Conservation (phyloP, 2,888 invertebrate species). For the Chydorus sphaericus region DNA sequence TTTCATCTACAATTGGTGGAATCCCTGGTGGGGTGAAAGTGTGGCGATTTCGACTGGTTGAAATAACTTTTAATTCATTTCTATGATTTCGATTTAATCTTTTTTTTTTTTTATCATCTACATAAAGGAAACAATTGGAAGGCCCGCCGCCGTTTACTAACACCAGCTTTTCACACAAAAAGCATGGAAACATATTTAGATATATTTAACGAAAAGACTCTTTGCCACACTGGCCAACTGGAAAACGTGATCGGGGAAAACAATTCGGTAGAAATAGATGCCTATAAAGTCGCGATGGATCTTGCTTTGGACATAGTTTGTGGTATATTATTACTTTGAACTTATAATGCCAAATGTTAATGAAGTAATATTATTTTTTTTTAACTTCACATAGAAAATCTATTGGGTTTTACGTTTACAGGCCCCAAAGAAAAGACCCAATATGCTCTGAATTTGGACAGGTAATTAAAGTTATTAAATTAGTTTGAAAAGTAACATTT, state of each 20-base stretch:
- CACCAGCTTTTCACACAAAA: conserved; percentile 35
- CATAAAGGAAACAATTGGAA: conserved; percentile 14
- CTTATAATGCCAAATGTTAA: no score
- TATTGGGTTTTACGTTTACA: background rate
- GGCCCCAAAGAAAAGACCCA: background rate
- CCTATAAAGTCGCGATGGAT: conserved; percentile 29
- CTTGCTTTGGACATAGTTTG: conserved; percentile 34
- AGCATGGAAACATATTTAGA: conserved; percentile 32
- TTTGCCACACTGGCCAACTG: conserved; percentile 14
- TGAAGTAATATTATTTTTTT: background rate
- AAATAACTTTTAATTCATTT: background rate
- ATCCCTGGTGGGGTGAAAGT: conserved; percentile 29
- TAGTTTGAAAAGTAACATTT: background rate
- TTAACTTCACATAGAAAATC: background rate
- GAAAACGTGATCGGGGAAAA: background rate
- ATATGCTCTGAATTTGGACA: conserved; percentile 2
- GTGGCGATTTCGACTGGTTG: conserved; percentile 28
- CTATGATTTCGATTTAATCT: background rate
- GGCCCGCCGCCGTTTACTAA: conserved; percentile 23
- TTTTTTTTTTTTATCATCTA: background rate
- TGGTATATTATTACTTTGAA: conserved; percentile 22
- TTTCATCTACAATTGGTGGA: conserved; percentile 27
- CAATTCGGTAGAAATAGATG: conserved; percentile 24
- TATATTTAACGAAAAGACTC: conserved; percentile 33
- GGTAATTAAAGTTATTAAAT: background rate